Conservation (phyloP, 2,888 invertebrate genomes). For the Linyphia triangularis region DNA sequence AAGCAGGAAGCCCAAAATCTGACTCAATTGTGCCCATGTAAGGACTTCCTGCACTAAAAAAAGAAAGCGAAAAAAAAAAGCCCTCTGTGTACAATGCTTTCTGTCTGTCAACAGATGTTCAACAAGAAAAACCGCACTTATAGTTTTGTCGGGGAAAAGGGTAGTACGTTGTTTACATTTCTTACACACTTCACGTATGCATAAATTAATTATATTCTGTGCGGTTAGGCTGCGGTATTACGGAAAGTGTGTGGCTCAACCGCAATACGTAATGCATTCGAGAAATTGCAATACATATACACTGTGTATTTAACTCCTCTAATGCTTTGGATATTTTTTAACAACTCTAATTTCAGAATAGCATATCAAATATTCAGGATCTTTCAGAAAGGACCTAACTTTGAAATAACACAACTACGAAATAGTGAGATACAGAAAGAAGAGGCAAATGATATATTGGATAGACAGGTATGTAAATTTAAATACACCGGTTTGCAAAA, state of each 20-base stretch:
- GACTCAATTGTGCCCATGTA: constrained; percentile 48
- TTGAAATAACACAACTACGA: no score
- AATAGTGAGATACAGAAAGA: no score
- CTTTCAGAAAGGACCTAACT: no score
- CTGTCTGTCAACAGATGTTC: constrained; percentile 42
- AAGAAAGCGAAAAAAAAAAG: not conserved
- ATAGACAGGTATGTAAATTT: no score
- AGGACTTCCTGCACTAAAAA: constrained; percentile 51
- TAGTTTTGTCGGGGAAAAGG: not conserved
- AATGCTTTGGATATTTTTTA: no score
- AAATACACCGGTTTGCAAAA: no score
- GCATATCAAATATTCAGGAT: no score
- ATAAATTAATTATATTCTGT: not conserved
- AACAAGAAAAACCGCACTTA: constrained; percentile 21
- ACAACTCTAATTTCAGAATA: no score
- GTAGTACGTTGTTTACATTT: not conserved
- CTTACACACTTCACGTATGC: not conserved
- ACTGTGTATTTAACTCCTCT: no score
- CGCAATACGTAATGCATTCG: not conserved
- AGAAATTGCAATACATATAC: no score
- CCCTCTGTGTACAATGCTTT: not conserved
- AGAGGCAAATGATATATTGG: no score
- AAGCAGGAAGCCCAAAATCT: constrained; percentile 65
- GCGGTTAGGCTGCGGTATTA: constrained; percentile 6
- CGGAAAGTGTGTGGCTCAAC: no score